phyloP scores from a whole-genome alignment of 2,113 vertebrate genomes.

The Benitochromis conjunctus region DNA sequence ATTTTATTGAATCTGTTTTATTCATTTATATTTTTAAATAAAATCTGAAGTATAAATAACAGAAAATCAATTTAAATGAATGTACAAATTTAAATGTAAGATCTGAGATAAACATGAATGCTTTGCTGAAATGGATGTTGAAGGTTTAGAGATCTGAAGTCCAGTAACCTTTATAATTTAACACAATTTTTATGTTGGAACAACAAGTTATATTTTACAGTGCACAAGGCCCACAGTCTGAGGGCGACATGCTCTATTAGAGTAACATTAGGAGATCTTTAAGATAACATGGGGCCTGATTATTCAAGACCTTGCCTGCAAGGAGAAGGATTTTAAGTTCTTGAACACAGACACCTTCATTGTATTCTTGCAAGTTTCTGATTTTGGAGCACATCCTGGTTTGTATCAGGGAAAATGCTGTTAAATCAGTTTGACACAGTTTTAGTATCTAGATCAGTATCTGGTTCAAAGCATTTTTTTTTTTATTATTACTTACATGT shows the following conservation, averaged over 20 bases:
- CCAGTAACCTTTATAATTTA: not conserved
- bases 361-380: not conserved
- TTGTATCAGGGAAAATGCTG: not conserved
- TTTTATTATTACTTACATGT: not conserved
- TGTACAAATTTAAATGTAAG: too few relatives aligned
- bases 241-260: not conserved
- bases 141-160: too few relatives aligned
- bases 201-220: not conserved
- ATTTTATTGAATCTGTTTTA: too few relatives aligned
- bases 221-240: not conserved
- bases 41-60: too few relatives aligned
- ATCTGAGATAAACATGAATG: too few relatives aligned
- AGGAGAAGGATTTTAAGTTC: not conserved
- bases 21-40: too few relatives aligned
- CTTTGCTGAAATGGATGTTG: too few relatives aligned
- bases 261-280: not conserved
- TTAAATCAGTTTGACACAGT: not conserved
- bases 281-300: not conserved
- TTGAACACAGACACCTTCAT: not conserved
- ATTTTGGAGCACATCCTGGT: not conserved
- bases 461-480: too few relatives aligned
- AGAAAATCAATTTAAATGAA: too few relatives aligned
- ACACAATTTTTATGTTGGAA: not conserved
- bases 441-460: not conserved
- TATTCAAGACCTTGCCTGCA: accelerated